These are phyloP conservation scores for Pentalonia nigronervosa DNA, from an alignment of 1,140 invertebrate genomes.

Conservation along the genomic window DNA sequence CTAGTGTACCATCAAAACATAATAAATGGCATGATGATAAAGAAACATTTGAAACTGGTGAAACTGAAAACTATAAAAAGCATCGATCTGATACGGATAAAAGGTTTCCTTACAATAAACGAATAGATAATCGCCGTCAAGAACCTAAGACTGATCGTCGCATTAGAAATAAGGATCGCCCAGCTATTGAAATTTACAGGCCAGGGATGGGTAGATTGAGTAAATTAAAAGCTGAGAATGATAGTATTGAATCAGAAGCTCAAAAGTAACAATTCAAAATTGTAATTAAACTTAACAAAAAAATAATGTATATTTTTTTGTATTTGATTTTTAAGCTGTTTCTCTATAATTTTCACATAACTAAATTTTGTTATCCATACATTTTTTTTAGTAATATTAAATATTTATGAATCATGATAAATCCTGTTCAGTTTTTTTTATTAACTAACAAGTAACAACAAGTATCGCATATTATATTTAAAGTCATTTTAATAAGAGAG, in stretches of 20 bases:
- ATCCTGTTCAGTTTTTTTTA: background rate
- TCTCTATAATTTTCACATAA: background rate
- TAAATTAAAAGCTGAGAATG: slow-evolving; percentile 66
- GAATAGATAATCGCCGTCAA: slow-evolving; percentile 43
- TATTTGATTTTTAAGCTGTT: slow-evolving; percentile 22
- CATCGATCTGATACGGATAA: slow-evolving; percentile 62
- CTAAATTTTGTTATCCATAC: background rate
- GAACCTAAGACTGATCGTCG: slow-evolving; percentile 28
- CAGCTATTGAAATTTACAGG: slow-evolving; percentile 75
- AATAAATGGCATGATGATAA: slow-evolving; percentile 18
- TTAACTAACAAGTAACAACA: background rate
- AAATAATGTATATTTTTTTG: background rate
- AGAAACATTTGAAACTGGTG: slow-evolving; percentile 21
- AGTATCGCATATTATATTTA: background rate
- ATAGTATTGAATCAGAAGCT: slow-evolving; percentile 22
- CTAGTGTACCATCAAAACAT: slow-evolving; percentile 64
- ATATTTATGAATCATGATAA: background rate
- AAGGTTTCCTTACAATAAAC: slow-evolving; percentile 52
- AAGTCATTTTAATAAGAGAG: too few relatives aligned
- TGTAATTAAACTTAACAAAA: background rate
- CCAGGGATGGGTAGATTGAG: slow-evolving; percentile 78
- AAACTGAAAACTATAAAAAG: slow-evolving; percentile 62
- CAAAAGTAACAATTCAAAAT: slow-evolving; percentile 34
- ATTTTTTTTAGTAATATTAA: background rate
- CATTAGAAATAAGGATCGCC: slow-evolving; percentile 69